Evolutionary conservation across 1,140 invertebrate genomes (phyloP), one percentile per base, ranked within the genome.

Genomic region (Hesperophylax magnus): DNA sequence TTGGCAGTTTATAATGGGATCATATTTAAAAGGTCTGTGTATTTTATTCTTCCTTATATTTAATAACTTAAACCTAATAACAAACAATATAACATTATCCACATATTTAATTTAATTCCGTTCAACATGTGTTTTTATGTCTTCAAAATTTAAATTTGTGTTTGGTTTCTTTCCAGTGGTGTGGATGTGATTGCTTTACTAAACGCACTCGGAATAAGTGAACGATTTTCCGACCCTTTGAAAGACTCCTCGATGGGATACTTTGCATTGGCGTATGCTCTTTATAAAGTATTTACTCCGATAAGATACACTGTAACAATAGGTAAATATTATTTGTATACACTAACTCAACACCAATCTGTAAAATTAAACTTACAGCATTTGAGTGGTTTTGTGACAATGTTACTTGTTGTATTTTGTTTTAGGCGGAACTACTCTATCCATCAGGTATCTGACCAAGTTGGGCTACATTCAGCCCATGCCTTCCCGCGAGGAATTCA

Each of bases 271-370:
- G 92, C 97, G 0, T 98, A 97, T 89, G 94, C 96, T 6, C 90
- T 97, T 85, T 99, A 98, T 87, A 98, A 99, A 92, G 90, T 98
- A 82, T 93, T 94, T 17, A 97, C 97, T 22, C 98, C 98, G 1
- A 85, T 96, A 17, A 91, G 98, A 84, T 99, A 98, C 89, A 95
- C 96, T 3, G 94, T 98, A 0, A 98, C 97, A 31, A 85, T 99
- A 84, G 96, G 94, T 95, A 91, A 91, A 87, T 87, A 60, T 84
- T 65, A 71, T 56, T 77, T 18, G 17, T 24, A 56, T 24, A n/a
- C 65, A 20, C 52, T 81, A 34, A 34, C 34, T 34, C 34, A 34
- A 34, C 34, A 6, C 7, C 34, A 8, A 34, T 34, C 27, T 34
- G 7, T 34, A 34, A 2, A 27, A 4, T 34, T 34, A 7, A 34